Base-by-base conservation (phyloP, 64 coral and sea anemone genomes). In the Anthopleura sola region DNA sequence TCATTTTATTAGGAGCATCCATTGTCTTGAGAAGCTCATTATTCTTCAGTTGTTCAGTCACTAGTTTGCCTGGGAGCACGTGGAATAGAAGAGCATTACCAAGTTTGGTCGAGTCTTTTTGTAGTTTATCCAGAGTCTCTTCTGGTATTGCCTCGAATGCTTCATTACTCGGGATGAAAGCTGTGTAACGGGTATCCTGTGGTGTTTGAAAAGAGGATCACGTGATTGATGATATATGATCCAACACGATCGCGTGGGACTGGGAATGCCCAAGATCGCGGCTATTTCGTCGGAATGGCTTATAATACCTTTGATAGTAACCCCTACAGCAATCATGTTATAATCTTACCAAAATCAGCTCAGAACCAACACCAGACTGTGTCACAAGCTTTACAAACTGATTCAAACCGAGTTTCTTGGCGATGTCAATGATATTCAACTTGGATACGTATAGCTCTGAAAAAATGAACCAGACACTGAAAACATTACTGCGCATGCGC, bases 351-450 rank as follows among this genome's bases (percentile, higher is more conserved):
- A 60, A 36, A 11, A 84, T 82, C 26, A 96, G 78, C 26, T 91
- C 83, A 40, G 68, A 55, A 0, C 83, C 80, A 16, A 96, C 49
- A 11, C 81, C 77, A 33, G 94, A 77, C 1, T 39, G 19, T 6
- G 87, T 96, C n/a, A 87, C 81, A 10, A 96, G 84, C 29, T 49
- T 68, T 6, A 89, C 90, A 83, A 96, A 91, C 23, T 60, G 44
- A 36, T 76, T 86, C 46, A 96, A 68, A 26, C 74, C 57, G 57
- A 92, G 87, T 8, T 66, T 78, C 54, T 92, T 92, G 0, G 94
- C 94, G 0, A 96, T 38, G 79, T 96, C 84, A 18, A 89, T 85
- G 51, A 96, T 83, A 55, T 89, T 92, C 53, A 86, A 82, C 32
- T 87, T 87, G 34, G 94, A 92, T 7, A 86, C 87, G 55, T 89